Conservation (phyloP, 1,140 invertebrate species). For the Cotesia typhae region DNA sequence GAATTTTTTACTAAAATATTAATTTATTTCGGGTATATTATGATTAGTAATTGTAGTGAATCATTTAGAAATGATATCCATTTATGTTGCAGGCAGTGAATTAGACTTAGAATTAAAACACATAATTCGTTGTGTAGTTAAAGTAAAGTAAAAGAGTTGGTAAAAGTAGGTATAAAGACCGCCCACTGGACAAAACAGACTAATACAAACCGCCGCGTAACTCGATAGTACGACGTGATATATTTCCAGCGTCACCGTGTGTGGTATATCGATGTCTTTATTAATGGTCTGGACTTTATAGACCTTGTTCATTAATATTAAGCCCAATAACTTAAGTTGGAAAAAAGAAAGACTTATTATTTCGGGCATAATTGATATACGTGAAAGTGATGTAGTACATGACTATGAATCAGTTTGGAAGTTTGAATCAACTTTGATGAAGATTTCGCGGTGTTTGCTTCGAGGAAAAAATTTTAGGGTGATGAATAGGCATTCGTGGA, state of each 20-base stretch:
- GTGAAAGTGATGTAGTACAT: background rate
- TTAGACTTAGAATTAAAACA: slow-evolving; percentile 9
- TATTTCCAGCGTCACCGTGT: slow-evolving; percentile 38
- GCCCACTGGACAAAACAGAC: slow-evolving; percentile 24
- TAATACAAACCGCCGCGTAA: slow-evolving; percentile 40
- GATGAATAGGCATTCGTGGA: slow-evolving; percentile 41
- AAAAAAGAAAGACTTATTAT: background rate
- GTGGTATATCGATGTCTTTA: slow-evolving; percentile 51
- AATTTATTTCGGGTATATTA: too few relatives aligned
- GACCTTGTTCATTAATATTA: slow-evolving; percentile 4
- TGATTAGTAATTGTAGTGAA: too few relatives aligned
- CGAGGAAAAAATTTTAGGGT: slow-evolving; percentile 47
- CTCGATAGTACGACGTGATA: slow-evolving; percentile 44
- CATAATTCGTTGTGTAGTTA: background rate
- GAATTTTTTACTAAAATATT: too few relatives aligned
- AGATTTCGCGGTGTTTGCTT: slow-evolving; percentile 50
- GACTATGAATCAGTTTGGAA: slow-evolving; percentile 40
- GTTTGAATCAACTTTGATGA: slow-evolving; percentile 57
- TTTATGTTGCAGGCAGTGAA: background rate
- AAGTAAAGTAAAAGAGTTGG: background rate
- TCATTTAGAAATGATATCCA: background rate
- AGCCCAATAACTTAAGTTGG: background rate
- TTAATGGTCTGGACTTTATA: slow-evolving; percentile 46
- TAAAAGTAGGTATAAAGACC: slow-evolving; percentile 25
- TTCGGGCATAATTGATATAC: background rate